Conservation (phyloP, 2,797 vertebrate genomes). For the Enteromius thamalakanensis region DNA sequence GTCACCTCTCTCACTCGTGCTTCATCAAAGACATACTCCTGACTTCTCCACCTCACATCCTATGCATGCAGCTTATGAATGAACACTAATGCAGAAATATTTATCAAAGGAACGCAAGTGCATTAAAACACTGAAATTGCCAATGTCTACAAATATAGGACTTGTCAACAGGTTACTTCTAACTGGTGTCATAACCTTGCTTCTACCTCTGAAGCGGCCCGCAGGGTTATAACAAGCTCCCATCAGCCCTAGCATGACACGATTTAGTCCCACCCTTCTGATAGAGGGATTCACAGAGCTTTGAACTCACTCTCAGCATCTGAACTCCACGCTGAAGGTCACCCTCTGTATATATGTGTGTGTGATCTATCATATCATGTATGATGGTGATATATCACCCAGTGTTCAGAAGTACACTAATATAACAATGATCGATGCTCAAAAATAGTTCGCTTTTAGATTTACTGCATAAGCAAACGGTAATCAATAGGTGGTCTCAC, state of each 20-base stretch:
- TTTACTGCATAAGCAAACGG: neutral
- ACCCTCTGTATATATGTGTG: neutral
- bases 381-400: constrained; percentile 34
- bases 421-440: constrained; percentile 37
- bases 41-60: constrained; percentile 29
- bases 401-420: constrained; percentile 3
- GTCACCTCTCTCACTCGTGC: constrained; percentile 57
- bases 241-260: constrained; percentile 7
- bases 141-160: neutral
- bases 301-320: neutral
- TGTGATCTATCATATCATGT: constrained; percentile 32
- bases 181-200: neutral
- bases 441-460: constrained; percentile 18
- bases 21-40: constrained; percentile 71
- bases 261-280: neutral
- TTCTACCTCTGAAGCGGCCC: neutral
- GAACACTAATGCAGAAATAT: neutral
- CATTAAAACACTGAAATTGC: neutral
- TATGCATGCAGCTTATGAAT: neutral
- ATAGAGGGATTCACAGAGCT: constrained; percentile 36
- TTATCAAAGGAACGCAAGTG: constrained; percentile 12
- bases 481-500: constrained; percentile 22
- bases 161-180: neutral
- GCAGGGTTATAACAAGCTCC: constrained; percentile 7
- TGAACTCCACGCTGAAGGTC: constrained; percentile 44